Evolutionary conservation across 2,113 vertebrate species (phyloP), one percentile per base, ranked within the genome.

Genomic region (Pelusios castaneus): DNA sequence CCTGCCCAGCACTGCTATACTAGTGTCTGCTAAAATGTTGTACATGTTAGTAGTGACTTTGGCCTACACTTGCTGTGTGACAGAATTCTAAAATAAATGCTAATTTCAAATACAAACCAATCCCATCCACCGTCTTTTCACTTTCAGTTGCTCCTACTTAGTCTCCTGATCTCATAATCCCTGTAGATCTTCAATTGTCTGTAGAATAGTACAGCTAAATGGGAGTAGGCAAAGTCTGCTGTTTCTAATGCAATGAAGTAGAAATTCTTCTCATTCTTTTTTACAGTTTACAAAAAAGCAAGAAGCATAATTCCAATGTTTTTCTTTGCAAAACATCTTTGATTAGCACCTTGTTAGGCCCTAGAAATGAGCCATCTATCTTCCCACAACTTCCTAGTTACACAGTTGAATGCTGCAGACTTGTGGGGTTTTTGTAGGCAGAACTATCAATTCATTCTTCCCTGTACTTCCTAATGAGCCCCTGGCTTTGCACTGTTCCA

Each of bases 401-500:
- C 8, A 1, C 2, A 13, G 38, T 31, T 34, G 80, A 75, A 77
- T 43, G 49, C 27, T 49, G 5, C 8, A 49, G 47, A 25, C 43
- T 77, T 63, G 25, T n/a, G 87, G 13, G 11, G 22, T 43, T 54
- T 82, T 7, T 0, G 38, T 27, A 5, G 24, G 2, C 24, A 75
- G 43, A 75, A 75, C 17, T 41, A 47, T 55, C n/a, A 52, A 11
- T 45, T 51, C 22, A 27, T 70, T 88, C 6, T 21, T 47, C 19
- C 9, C 16, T 82, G 6, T 24, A 0, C 1, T 0, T 31, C 70
- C 17, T 78, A 73, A 78, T 70, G 82, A n/a, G 6, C 10, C 82
- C 83, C 19, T 95, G 45, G 0, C 1, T 90, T 51, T 95, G 63
- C 43, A 3, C 17, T 8, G 63, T 89, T 94, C 12, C 78, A 99